Evolutionary conservation across 2,797 vertebrate genomes (phyloP).

Genomic region (Argentina silus): DNA sequence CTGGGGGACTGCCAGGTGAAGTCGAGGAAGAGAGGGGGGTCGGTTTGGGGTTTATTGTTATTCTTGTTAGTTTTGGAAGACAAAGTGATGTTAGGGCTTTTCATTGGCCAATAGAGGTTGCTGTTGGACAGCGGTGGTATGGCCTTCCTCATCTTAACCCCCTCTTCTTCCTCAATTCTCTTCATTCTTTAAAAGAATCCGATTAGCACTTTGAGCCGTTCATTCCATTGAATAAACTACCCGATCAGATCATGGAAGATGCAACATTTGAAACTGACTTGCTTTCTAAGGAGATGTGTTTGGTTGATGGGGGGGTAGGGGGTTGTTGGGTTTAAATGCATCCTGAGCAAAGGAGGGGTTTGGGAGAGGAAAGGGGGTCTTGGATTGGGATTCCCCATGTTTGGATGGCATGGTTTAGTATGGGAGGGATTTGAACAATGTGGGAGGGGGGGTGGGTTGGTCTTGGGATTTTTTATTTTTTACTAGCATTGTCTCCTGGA

Average conservation of each 20-base stretch:
- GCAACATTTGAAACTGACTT: constrained; percentile 51
- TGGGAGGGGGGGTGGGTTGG: constrained; percentile 36
- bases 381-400: constrained; percentile 32
- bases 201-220: constrained; percentile 75
- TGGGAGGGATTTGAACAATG: constrained; percentile 14
- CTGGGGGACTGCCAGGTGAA: constrained; percentile 65
- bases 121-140: constrained; percentile 66
- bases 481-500: constrained; percentile 48
- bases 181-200: constrained; percentile 65
- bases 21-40: constrained; percentile 48
- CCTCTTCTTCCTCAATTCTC: constrained; percentile 52
- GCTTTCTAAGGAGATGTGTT: constrained; percentile 45
- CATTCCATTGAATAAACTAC: constrained; percentile 51
- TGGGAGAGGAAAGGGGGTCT: constrained; percentile 15
- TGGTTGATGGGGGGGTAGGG: constrained; percentile 29
- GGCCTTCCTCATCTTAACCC: constrained; percentile 44
- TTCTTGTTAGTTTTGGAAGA: constrained; percentile 58
- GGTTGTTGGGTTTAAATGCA: constrained; percentile 26
- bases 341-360: constrained; percentile 4
- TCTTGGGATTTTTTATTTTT: constrained; percentile 27
- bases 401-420: constrained; percentile 45
- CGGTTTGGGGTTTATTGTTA: constrained; percentile 45
- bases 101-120: constrained; percentile 71
- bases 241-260: constrained; percentile 56
- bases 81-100: constrained; percentile 55